Conservation (phyloP, 2,113 vertebrate genomes). For the Perccottus glenii region DNA sequence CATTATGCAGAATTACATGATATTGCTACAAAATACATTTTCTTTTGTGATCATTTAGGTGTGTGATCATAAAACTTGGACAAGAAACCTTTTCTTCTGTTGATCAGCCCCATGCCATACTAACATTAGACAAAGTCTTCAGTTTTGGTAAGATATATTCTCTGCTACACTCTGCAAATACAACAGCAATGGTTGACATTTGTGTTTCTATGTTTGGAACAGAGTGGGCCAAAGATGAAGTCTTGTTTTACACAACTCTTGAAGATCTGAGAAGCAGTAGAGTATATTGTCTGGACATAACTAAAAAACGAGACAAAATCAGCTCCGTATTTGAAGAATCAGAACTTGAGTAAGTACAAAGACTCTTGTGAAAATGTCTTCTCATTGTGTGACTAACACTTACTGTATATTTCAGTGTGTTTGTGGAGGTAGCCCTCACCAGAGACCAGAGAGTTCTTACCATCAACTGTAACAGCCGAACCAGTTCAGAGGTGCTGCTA, state of each 20-base stretch:
- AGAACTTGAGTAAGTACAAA: constrained; percentile 84
- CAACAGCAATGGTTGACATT: too few relatives aligned
- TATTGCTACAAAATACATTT: background rate
- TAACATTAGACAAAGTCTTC: constrained; percentile 84
- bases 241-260: constrained; percentile 88
- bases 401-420: constrained; percentile 62
- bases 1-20: background rate
- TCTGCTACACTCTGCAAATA: background rate
- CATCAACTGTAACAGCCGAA: constrained; percentile 93
- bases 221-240: constrained; percentile 92
- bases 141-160: constrained; percentile 85
- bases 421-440: constrained; percentile 89
- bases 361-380: background rate
- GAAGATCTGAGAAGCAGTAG: constrained; percentile 84
- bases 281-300: constrained; percentile 86
- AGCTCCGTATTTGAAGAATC: constrained; percentile 86
- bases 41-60: constrained; percentile 47
- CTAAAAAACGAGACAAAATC: constrained; percentile 59
- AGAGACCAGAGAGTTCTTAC: constrained; percentile 87
- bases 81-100: constrained; percentile 30
- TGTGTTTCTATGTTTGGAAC: constrained; percentile 23
- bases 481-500: constrained; percentile 89
- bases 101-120: constrained; percentile 56
- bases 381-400: background rate
- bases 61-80: constrained; percentile 79